These are phyloP conservation scores for Drosophila parvula DNA, from an alignment of 1,140 invertebrate genomes.

Conservation along the genomic window DNA sequence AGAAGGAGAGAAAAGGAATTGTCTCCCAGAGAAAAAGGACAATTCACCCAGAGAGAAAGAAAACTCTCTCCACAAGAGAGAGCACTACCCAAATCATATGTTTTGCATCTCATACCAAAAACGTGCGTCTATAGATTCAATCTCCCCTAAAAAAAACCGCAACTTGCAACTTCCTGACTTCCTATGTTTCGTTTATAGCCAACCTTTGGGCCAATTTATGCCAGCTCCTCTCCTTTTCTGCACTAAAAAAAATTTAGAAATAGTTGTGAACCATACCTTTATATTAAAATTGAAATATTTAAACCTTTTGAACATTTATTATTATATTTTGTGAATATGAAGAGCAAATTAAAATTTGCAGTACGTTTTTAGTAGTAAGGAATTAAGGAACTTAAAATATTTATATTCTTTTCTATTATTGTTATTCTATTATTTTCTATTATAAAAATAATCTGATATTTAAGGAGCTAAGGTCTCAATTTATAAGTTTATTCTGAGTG, in stretches of 20 bases:
- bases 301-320: too few species aligned
- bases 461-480: neutral
- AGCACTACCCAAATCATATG: slow-evolving; percentile 58
- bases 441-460: too few species aligned
- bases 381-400: too few species aligned
- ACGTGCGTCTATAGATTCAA: slow-evolving; percentile 43
- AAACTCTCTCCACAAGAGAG: slow-evolving; percentile 6
- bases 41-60: neutral
- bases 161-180: slow-evolving; percentile 76
- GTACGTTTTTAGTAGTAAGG: too few species aligned
- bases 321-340: too few species aligned
- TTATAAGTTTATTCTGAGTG: neutral
- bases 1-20: slow-evolving; percentile 2
- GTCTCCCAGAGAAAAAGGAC: neutral
- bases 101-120: slow-evolving; percentile 40
- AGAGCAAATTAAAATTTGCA: too few species aligned
- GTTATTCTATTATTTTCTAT: too few species aligned
- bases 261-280: too few species aligned
- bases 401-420: too few species aligned
- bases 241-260: neutral
- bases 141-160: slow-evolving; percentile 53
- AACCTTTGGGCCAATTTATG: slow-evolving; percentile 11
- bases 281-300: too few species aligned
- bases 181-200: slow-evolving; percentile 65
- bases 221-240: neutral